A percentile compares a stretch with the other conserved stretches of the same genome.
Evolutionary conservation across 92 coral and sea anemone species (phyloP).

Genomic region (Palythoa grandiflora): DNA sequence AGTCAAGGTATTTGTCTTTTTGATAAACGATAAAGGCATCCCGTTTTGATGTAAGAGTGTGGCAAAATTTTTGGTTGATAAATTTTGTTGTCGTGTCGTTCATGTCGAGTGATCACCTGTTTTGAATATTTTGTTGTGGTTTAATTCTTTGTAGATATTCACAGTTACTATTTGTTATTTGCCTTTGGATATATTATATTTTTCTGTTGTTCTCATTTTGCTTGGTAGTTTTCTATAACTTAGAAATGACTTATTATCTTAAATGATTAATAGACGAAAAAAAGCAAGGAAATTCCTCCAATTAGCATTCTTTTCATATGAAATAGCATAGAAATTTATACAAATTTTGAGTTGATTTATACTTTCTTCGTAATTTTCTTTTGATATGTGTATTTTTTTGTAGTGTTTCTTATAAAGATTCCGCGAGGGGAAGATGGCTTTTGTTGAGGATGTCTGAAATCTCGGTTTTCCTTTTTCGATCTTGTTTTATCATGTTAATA

Average conservation of each 20-base stretch:
- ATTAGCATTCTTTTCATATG: background rate
- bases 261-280: background rate
- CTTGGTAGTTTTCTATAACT: background rate
- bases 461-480: slow-evolving; percentile 33
- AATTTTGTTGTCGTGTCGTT: slow-evolving; percentile 68
- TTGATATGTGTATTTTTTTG: background rate
- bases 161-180: background rate
- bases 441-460: slow-evolving; percentile 4
- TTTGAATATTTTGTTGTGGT: slow-evolving; percentile 37
- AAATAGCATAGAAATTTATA: background rate
- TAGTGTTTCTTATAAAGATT: background rate
- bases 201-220: background rate
- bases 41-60: background rate
- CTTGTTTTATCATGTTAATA: slow-evolving; percentile 62
- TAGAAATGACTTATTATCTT: background rate
- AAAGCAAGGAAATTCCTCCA: slow-evolving; percentile 7
- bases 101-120: slow-evolving; percentile 47
- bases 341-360: background rate
- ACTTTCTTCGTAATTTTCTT: background rate
- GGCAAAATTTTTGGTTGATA: background rate
- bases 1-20: background rate
- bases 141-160: background rate
- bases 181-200: background rate
- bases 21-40: background rate
- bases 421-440: background rate